Evolutionary conservation across 2,113 vertebrate species (phyloP).

Genomic region (Oryzias melastigma): DNA sequence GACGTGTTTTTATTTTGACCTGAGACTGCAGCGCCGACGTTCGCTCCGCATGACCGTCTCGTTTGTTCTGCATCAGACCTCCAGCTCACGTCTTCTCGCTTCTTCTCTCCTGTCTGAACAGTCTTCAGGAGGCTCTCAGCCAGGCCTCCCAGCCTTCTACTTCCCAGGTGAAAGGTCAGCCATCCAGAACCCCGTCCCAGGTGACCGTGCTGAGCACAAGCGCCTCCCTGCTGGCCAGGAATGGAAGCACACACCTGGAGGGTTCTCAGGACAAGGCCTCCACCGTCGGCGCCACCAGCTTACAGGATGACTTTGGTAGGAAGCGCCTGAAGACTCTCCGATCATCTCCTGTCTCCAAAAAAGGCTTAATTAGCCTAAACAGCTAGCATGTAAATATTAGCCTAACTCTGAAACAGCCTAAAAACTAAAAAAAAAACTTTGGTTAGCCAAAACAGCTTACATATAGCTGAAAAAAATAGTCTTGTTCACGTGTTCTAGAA

Average conservation of each 20-base stretch:
- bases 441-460: no score
- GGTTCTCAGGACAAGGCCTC: constrained; percentile 93
- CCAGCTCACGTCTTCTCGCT: constrained; percentile 32
- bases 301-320: constrained; percentile 96
- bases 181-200: constrained; percentile 91
- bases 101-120: constrained; percentile 68
- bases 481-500: no score
- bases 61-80: constrained; percentile 8
- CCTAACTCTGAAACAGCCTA: no score
- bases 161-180: constrained; percentile 90
- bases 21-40: no score
- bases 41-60: not conserved
- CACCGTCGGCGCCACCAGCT: constrained; percentile 90
- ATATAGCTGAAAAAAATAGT: no score
- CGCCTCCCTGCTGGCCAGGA: constrained; percentile 99
- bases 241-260: constrained; percentile 96
- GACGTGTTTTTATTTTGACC: no score
- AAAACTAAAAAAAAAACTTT: no score
- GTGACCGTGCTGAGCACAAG: constrained; percentile 93
- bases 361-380: no score
- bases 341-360: no score
- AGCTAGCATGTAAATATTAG: no score
- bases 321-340: not conserved
- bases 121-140: constrained; percentile 96
- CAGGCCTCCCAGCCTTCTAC: constrained; percentile 92